phyloP scores from a whole-genome alignment of 1,140 invertebrate species.

The Druon quercuslanigerum region DNA sequence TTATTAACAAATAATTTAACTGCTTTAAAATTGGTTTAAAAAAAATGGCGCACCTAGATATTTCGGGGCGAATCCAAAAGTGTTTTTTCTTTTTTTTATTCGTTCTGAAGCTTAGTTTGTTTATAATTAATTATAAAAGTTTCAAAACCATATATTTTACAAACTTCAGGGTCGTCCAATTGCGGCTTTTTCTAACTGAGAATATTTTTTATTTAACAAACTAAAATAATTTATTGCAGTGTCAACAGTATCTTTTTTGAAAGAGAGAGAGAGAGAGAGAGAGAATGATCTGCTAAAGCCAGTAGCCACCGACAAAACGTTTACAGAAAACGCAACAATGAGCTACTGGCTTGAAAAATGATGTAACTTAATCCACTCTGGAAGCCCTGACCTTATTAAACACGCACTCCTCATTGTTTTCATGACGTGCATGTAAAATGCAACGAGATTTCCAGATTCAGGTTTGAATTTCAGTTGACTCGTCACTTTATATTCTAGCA shows the following conservation, averaged over 20 bases:
- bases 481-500: not conserved
- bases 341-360: slow-evolving; percentile 15
- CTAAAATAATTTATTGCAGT: too few relatives aligned
- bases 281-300: not conserved
- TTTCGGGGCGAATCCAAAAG: too few relatives aligned
- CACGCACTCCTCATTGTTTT: slow-evolving; percentile 8
- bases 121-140: too few relatives aligned
- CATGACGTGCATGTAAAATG: slow-evolving; percentile 8
- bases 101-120: too few relatives aligned
- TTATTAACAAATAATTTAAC: too few relatives aligned
- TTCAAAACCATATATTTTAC: too few relatives aligned
- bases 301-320: not conserved
- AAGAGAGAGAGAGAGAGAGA: not conserved
- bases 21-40: too few relatives aligned
- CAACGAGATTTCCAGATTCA: slow-evolving; percentile 26
- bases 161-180: too few relatives aligned
- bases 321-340: not conserved
- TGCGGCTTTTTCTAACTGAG: too few relatives aligned
- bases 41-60: too few relatives aligned
- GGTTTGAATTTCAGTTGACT: slow-evolving; percentile 27
- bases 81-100: too few relatives aligned
- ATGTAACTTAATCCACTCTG: not conserved
- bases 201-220: too few relatives aligned
- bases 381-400: slow-evolving; percentile 19
- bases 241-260: not conserved